Evolutionary conservation across 1,140 invertebrate species (phyloP), one percentile per base, ranked within the genome.

Genomic region (Cheumatopsyche charites): DNA sequence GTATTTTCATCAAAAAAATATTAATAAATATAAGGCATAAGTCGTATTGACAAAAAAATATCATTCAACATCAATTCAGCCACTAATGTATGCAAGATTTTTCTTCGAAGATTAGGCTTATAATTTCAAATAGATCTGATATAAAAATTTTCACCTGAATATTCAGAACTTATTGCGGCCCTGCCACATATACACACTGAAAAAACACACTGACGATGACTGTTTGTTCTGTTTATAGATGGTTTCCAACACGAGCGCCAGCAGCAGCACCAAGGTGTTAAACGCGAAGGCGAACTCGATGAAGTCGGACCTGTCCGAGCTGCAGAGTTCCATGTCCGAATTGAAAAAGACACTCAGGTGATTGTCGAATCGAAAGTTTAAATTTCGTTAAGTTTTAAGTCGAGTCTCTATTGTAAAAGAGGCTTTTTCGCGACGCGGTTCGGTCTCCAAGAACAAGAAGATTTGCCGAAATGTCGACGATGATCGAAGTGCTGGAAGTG

Each of bases 311-410:
- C 85, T 92, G 49, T 87, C 86, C 71, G 90, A 92, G 75, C 85
- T 92, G 49, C 90, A 92, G 80, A 90, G 88, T 78, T 90, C 89
- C 76, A 90, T 92, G 80, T 90, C 90, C 23, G 90, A 92, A 84
- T 91, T 93, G 87, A 91, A 90, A 78, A 82, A 45, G 43, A 23
- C 47, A 82, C 83, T 70, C 81, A 85, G 72, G 80, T 86, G 71
- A 83, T 83, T 77, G 85, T 9, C 29, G 29, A 36, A 4, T 36
- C 29, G 29, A 36, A 85, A 86, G 71, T 78, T 80, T 75, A 25
- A 9, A 70, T 4, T n/a, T 29, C 19, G 58, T 19, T n/a, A n/a
- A n/a, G n/a, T n/a, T n/a, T n/a, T n/a, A n/a, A n/a, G n/a, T 2
- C 25, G 25, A 19, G 23, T 63, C 9, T 63, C n/a, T 1, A 52